Evolutionary conservation across 2,888 invertebrate species (phyloP), one percentile per base, ranked within the genome.

Genomic region (Biston stratarius): DNA sequence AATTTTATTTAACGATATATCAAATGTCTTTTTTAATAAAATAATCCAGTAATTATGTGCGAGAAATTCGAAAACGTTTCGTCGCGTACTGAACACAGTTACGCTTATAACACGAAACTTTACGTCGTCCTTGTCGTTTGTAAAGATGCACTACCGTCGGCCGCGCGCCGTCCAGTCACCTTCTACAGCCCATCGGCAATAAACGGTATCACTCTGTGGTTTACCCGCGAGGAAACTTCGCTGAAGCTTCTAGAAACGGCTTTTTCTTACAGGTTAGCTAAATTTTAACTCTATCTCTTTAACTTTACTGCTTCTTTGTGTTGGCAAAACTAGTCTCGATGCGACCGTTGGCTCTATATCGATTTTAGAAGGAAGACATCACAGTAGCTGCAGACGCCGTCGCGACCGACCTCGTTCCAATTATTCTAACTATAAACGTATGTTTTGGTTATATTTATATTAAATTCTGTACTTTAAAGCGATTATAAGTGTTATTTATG

Each of bases 311-410:
- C 80, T 83, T 80, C 76, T 76, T 81, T 74, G 73, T 78, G 77
- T 24, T 6, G 38, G 38, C 8, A 24, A 0, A 45, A 11, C 48
- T 81, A 76, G 53, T 76, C 71, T 73, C 77, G 70, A 76, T 77
- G 77, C 79, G 81, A 83, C 70, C 80, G 81, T 79, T 83, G 80
- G 73, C 77, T 77, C 68, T 77, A 80, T 93, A 92, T 93, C 88
- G 93, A 92, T 92, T 91, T 90, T 90, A 83, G 78, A 83, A 86
- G 85, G 83, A 88, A 89, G 86, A 86, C 84, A 83, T 78, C 81
- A 82, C 79, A 82, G 83, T 74, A 79, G 83, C 74, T 84, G 84
- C 83, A 87, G 84, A 83, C 84, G 82, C 68, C 71, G 79, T 79
- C 77, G 77, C 75, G 79, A 63, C 78, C 80, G 91, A 83, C 93